A percentile compares a stretch with the other conserved stretches of the same genome.
These are phyloP conservation scores for Triplophysa bombifrons DNA, from an alignment of 2,797 vertebrate genomes.

Conservation along the genomic window DNA sequence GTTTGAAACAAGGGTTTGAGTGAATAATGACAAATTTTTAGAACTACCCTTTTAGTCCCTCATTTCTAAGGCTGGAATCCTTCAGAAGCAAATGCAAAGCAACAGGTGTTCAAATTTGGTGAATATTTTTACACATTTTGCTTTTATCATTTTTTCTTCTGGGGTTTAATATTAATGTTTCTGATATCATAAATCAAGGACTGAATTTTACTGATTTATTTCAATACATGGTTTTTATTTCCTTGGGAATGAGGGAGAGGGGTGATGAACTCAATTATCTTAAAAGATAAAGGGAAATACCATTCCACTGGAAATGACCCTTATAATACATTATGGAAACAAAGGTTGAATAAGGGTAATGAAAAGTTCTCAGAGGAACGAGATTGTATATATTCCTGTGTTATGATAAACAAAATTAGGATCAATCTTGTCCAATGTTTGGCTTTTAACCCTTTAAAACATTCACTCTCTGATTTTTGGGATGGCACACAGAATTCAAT, in stretches of 20 bases:
- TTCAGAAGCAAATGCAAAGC: background rate
- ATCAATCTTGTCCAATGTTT: background rate
- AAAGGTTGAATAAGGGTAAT: background rate
- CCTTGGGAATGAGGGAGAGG: background rate
- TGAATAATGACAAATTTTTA: too few species aligned
- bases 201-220: background rate
- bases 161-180: background rate
- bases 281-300: background rate
- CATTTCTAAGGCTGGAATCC: background rate
- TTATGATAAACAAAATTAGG: background rate
- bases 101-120: background rate
- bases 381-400: background rate
- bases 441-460: background rate
- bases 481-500: background rate
- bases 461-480: background rate
- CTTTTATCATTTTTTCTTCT: background rate
- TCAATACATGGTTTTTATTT: background rate
- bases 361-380: background rate
- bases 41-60: background rate
- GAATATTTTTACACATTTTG: background rate
- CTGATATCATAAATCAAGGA: background rate
- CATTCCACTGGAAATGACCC: background rate
- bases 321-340: background rate
- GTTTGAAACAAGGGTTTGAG: too few species aligned
- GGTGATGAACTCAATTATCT: background rate